Evolutionary conservation across 30 jellyfish, hydroid and myxozoan species (phyloP).

Genomic region (Aurelia aurita): DNA sequence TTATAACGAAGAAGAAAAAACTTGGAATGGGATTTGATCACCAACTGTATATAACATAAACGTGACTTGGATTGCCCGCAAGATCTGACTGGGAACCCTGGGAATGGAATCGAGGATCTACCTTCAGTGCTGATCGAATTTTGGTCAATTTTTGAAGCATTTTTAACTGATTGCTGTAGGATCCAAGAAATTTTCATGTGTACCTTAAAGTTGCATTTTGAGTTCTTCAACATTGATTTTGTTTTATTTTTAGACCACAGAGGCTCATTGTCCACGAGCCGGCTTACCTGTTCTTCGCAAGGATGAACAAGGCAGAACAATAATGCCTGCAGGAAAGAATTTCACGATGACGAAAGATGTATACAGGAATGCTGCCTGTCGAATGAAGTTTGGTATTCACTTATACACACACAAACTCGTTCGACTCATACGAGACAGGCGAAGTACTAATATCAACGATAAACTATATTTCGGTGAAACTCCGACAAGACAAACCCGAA

Average conservation of each 20-base stretch:
- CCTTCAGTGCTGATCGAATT: too few relatives aligned
- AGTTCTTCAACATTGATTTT: too few relatives aligned
- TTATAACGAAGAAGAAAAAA: too few relatives aligned
- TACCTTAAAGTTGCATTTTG: too few relatives aligned
- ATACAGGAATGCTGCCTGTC: slow-evolving; percentile 41
- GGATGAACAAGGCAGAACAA: slow-evolving; percentile 13
- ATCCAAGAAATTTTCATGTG: too few relatives aligned
- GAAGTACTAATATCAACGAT: slow-evolving; percentile 42
- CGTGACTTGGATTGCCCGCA: too few relatives aligned
- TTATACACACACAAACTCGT: slow-evolving; percentile 55
- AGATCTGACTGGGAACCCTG: too few relatives aligned
- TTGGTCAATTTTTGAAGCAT: too few relatives aligned
- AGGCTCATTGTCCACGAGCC: slow-evolving; percentile 67
- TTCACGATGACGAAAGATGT: slow-evolving; percentile 59
- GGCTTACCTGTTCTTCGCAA: slow-evolving; percentile 43
- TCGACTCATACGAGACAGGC: slow-evolving; percentile 30
- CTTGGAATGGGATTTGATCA: too few relatives aligned
- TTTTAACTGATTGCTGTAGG: too few relatives aligned
- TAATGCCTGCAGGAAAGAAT: slow-evolving; percentile 25
- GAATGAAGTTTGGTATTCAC: slow-evolving; percentile 66
- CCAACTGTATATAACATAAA: too few relatives aligned
- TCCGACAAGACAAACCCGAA: slow-evolving; percentile 58
- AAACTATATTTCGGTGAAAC: slow-evolving; percentile 68
- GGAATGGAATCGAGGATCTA: too few relatives aligned
- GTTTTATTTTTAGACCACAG: slow-evolving; percentile 7